These are phyloP conservation scores for Idaea dimidiata DNA, from an alignment of 2,888 invertebrate genomes.

Conservation along the genomic window DNA sequence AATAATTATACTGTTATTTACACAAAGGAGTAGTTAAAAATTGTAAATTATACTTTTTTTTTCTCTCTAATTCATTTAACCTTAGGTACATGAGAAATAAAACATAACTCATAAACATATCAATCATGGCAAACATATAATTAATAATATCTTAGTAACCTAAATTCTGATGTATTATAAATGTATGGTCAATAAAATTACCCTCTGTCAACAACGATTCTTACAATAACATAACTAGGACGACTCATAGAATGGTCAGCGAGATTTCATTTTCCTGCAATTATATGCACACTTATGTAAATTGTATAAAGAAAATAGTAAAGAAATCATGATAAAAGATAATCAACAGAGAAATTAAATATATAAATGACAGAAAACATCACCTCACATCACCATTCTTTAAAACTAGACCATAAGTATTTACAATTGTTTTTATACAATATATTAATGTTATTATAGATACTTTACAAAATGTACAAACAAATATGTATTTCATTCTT, in stretches of 20 bases:
- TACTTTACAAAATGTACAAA: slow-evolving; percentile 75
- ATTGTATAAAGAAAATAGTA: background rate
- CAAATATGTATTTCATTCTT: slow-evolving; percentile 48
- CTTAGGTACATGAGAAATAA: slow-evolving; percentile 3
- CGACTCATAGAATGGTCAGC: slow-evolving; percentile 21
- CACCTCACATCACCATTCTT: slow-evolving; percentile 37
- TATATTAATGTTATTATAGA: slow-evolving; percentile 55
- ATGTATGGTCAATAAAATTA: slow-evolving; percentile 66
- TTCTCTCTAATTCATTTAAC: background rate
- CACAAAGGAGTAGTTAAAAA: background rate
- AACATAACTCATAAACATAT: slow-evolving; percentile 27
- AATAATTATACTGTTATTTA: background rate
- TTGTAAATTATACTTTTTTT: background rate
- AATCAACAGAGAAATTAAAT: slow-evolving; percentile 10
- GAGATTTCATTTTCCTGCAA: slow-evolving; percentile 14
- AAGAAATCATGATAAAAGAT: background rate
- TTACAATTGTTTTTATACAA: slow-evolving; percentile 70
- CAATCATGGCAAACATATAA: slow-evolving; percentile 40
- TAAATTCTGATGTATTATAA: slow-evolving; percentile 25
- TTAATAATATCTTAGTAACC: slow-evolving; percentile 37
- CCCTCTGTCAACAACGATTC: slow-evolving; percentile 60
- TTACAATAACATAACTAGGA: slow-evolving; percentile 32
- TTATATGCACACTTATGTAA: slow-evolving; percentile 15
- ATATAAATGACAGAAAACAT: slow-evolving; percentile 34
- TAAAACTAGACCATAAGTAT: slow-evolving; percentile 53